Base-by-base conservation (phyloP, 2,888 invertebrate species). In the Hypomecis punctinalis region DNA sequence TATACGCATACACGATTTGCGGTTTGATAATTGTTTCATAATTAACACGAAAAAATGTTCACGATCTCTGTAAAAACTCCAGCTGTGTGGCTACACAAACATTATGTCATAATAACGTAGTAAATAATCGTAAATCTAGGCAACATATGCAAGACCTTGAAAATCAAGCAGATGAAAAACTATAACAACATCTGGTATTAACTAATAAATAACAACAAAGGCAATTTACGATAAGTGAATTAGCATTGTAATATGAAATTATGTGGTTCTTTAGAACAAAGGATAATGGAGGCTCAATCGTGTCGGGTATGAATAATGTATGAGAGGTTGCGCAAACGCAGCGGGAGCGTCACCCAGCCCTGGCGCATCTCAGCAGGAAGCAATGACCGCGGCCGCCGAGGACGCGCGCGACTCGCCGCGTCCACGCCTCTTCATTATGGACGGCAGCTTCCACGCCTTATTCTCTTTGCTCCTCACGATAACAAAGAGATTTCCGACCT, bases 321-420 rank as follows among this genome's bases (percentile, higher is more conserved):
- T 80, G 69, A 64, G 75, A 60, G 62, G 62, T 71, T 85, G 84
- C 83, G 83, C 84, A 83, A 86, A 87, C 82, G 81, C 79, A 82
- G 72, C 76, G 72, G 74, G 78, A 76, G 70, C 79, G 73, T 78
- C 74, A 67, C 59, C 61, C 39, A 57, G 42, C 42, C 39, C 33
- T 55, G 42, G 56, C 40, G 69, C 73, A 74, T 62, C 73, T 68
- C 65, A 85, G 81, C 85, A 87, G 85, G 87, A 90, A 90, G 88
- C 90, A 89, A 86, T 90, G 90, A 90, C 90, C 90, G 87, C 79
- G 68, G 78, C 77, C 81, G 78, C 68, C 80, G 82, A 83, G 85
- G 82, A 84, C 82, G 72, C 68, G 64, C 62, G 66, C 42, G 39
- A 45, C 6, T 1, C 33, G 42, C 52, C 65, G 61, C 63, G 54